A percentile compares a stretch with the other conserved stretches of the same genome.
Conservation (phyloP, 2,797 vertebrate genomes). For the Acrossocheilus wenchowensis region DNA sequence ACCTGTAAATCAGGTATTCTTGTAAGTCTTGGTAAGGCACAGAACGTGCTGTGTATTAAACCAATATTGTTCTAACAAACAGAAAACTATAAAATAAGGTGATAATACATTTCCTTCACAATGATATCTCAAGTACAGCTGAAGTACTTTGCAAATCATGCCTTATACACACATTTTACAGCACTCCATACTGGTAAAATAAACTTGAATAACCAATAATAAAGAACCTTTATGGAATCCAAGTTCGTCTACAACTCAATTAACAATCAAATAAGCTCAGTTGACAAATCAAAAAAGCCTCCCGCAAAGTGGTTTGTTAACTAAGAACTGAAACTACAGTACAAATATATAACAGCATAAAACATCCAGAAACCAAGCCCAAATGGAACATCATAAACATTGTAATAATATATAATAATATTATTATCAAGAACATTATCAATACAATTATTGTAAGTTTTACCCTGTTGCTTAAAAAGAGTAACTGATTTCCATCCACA, state of each 20-base stretch:
- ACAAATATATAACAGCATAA: conserved; percentile 81
- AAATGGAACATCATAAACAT: conserved; percentile 81
- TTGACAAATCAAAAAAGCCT: conserved; percentile 64
- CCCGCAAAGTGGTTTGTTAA: conserved; percentile 76
- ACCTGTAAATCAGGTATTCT: conserved; percentile 61
- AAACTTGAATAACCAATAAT: conserved; percentile 76
- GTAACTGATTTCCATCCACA: conserved; percentile 75
- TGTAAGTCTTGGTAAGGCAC: conserved; percentile 82
- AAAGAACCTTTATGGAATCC: conserved; percentile 57
- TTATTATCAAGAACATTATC: conserved; percentile 79
- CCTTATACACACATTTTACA: conserved; percentile 80
- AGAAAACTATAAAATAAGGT: conserved; percentile 72
- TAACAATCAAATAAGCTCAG: conserved; percentile 57
- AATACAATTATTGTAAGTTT: conserved; percentile 82
- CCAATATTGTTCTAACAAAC: conserved; percentile 71
- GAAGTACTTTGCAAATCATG: conserved; percentile 81
- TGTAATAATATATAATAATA: conserved; percentile 81
- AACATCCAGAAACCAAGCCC: conserved; percentile 79
- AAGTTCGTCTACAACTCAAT: conserved; percentile 56
- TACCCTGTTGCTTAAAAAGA: conserved; percentile 84
- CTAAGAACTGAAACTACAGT: conserved; percentile 77
- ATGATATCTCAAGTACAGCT: conserved; percentile 70
- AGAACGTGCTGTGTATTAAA: conserved; percentile 78
- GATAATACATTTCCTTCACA: conserved; percentile 72
- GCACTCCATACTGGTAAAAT: conserved; percentile 73